Evolutionary conservation across 1,140 invertebrate genomes (phyloP).

Genomic region (Pollicipes pollicipes): DNA sequence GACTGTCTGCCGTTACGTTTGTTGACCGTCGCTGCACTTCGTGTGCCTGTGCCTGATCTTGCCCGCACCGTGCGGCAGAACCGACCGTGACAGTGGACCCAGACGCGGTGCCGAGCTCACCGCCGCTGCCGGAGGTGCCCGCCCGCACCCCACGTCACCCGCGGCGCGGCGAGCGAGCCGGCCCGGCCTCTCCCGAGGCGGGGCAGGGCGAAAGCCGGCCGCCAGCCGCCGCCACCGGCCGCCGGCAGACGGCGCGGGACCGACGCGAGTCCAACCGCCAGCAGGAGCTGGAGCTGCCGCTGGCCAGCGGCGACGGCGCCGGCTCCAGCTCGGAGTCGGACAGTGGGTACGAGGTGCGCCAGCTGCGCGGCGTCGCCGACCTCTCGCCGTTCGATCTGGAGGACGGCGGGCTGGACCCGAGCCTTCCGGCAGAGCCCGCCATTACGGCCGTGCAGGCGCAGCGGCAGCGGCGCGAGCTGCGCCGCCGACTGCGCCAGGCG

Average conservation of each 20-base stretch:
- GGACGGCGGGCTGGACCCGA: background rate
- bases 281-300: background rate
- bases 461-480: background rate
- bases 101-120: constrained; percentile 18
- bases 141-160: background rate
- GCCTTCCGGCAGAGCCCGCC: background rate
- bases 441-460: background rate
- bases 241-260: background rate
- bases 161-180: background rate
- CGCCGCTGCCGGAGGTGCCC: background rate
- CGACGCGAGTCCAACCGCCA: background rate
- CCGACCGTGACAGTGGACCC: constrained; percentile 18
- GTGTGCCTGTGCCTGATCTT: no score
- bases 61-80: no score
- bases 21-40: no score
- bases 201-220: no score
- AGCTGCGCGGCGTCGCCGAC: background rate
- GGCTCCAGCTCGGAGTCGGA: background rate
- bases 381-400: background rate
- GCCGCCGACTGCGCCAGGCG: background rate
- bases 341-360: background rate
- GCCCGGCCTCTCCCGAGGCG: background rate
- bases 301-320: background rate
- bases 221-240: background rate
- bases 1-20: no score